Evolutionary conservation across 1,140 invertebrate genomes (phyloP).

Genomic region (Rhopalosiphum padi): DNA sequence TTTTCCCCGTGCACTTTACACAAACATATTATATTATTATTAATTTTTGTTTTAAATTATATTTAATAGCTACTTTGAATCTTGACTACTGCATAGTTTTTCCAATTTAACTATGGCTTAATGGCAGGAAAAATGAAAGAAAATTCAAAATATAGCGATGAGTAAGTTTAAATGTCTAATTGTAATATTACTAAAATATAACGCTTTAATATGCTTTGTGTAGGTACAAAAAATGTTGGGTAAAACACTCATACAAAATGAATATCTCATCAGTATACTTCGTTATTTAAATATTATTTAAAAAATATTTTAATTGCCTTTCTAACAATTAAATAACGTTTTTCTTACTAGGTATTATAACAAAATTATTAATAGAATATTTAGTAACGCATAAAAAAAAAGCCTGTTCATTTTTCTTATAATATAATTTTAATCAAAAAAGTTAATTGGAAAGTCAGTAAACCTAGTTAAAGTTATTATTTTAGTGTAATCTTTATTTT

Average conservation of each 20-base stretch:
- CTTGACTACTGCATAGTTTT: neutral
- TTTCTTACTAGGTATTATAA: too few species aligned
- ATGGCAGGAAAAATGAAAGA: slow-evolving; percentile 21
- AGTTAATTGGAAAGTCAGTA: neutral
- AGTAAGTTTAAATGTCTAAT: slow-evolving; percentile 23
- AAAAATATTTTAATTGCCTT: neutral
- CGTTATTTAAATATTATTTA: neutral
- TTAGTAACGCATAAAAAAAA: neutral
- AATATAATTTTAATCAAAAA: neutral
- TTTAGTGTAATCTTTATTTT: neutral
- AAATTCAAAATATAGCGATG: slow-evolving; percentile 40
- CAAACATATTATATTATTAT: neutral
- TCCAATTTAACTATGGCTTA: neutral
- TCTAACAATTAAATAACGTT: too few species aligned
- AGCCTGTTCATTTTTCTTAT: neutral
- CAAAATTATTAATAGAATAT: too few species aligned
- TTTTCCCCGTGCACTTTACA: neutral
- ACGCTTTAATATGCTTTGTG: neutral
- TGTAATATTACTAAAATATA: neutral
- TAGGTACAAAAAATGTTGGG: too few species aligned
- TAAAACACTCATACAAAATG: neutral
- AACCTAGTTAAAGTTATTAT: neutral
- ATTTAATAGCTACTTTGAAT: neutral
- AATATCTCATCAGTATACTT: neutral
- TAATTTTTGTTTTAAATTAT: neutral